Evolutionary conservation across 2,888 invertebrate genomes (phyloP).

Genomic region (Ectemnius cavifrons): DNA sequence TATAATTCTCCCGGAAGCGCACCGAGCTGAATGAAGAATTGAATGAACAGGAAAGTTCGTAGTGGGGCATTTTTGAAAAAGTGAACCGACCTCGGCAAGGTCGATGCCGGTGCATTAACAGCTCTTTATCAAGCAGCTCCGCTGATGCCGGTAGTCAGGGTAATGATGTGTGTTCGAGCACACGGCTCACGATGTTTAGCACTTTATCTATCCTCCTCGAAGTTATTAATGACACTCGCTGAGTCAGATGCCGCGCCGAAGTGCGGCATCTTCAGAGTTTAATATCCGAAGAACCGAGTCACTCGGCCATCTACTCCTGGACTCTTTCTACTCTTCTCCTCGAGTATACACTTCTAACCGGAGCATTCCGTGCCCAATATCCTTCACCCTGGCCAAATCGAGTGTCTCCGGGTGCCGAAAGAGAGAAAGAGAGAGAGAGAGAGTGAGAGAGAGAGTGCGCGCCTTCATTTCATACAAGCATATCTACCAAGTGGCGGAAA

Average conservation of each 20-base stretch:
- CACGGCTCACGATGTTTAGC: conserved; percentile 65
- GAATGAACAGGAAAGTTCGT: no score
- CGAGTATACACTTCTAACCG: conserved; percentile 41
- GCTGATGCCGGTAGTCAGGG: conserved; percentile 46
- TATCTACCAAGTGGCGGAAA: conserved; percentile 30
- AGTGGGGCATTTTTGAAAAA: conserved; percentile 4
- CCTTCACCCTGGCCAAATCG: conserved; percentile 42
- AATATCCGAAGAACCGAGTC: conserved; percentile 72
- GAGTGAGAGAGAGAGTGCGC: no score
- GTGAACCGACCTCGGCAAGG: conserved; percentile 39
- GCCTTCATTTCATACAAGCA: conserved; percentile 45
- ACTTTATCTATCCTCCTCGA: conserved; percentile 70
- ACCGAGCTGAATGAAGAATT: no score
- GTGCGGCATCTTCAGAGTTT: conserved; percentile 72
- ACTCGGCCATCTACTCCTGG: conserved; percentile 60
- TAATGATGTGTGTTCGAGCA: conserved; percentile 65
- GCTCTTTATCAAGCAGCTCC: conserved; percentile 42
- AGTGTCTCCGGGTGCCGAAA: conserved; percentile 39
- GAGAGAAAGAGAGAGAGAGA: no score
- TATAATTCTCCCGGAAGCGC: no score
- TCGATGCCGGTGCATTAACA: conserved; percentile 46
- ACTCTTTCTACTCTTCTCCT: conserved; percentile 35
- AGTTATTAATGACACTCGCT: conserved; percentile 75
- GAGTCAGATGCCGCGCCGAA: conserved; percentile 65
- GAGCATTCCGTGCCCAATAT: conserved; percentile 47